Evolutionary conservation across 2,797 vertebrate genomes (phyloP), one percentile per base, ranked within the genome.

Genomic region (Coregonus ussuriensis): DNA sequence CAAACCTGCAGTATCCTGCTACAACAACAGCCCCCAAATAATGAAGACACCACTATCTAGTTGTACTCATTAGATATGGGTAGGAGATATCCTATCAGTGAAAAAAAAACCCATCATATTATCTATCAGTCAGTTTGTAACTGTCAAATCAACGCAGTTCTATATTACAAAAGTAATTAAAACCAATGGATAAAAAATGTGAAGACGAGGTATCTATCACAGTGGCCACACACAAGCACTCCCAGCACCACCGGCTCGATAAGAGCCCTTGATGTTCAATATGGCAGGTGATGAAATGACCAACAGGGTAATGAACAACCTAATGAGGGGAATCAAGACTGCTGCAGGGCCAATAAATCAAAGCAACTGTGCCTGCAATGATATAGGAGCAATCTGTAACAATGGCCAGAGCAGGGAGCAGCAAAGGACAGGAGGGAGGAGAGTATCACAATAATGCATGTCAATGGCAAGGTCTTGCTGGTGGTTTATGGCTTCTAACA

Each of bases 311-410:
- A 93, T 93, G 91, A 92, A 92, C 86, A 87, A 92, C 89, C 92
- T 93, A 94, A 94, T 93, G 93, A 93, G 91, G 89, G 89, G 89
- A 90, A 92, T 92, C 90, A 91, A 88, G 87, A 90, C 84, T 56
- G 81, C 86, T 78, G 79, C 89, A 86, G 89, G 83, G 86, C 86
- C 91, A 86, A 93, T 94, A 92, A 93, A 94, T 94, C 92, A 94
- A 89, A 86, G 89, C 85, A 89, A 91, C 83, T 81, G 90, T 87
- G 91, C 85, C 89, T 71, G 83, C 89, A 84, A 86, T 79, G 87
- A 90, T 90, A 88, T 83, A 74, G 84, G 78, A 82, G 87, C 88
- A 90, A 91, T 91, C 91, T 89, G 89, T 78, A 87, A 84, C 88
- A 81, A 77, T 84, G 88, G 91, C 85, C 89, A 85, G 83, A 72